Evolutionary conservation across 2,888 invertebrate genomes (phyloP).

Genomic region (Platycnemis pennipes): DNA sequence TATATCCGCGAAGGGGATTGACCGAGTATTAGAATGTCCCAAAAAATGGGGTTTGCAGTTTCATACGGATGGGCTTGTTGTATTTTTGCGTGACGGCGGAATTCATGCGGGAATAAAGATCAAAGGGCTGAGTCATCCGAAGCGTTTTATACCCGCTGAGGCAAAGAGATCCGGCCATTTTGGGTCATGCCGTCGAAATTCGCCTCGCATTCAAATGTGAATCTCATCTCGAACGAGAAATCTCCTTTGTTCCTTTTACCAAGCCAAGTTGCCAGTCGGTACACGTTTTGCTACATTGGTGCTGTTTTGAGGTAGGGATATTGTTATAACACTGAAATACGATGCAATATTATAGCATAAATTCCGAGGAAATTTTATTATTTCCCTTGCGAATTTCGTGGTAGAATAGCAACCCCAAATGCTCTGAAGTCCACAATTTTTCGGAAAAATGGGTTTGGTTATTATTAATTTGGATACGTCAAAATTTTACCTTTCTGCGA

Average conservation of each 20-base stretch:
- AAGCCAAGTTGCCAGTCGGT: no score
- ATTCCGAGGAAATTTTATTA: no score
- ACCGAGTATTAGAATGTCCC: neutral
- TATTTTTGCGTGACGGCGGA: neutral
- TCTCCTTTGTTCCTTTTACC: neutral
- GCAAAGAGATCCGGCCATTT: neutral
- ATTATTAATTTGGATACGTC: no score
- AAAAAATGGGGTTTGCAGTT: neutral
- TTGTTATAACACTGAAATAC: neutral
- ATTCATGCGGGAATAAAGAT: neutral
- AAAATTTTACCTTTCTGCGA: no score
- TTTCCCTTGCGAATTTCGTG: no score
- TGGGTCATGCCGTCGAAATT: neutral
- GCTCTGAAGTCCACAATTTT: no score
- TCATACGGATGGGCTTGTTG: neutral
- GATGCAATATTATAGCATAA: neutral
- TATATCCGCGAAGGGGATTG: neutral
- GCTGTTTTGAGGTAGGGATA: neutral
- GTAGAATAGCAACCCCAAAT: no score
- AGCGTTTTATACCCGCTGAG: neutral
- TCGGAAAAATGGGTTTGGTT: no score
- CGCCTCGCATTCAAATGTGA: neutral
- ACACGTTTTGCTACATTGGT: neutral
- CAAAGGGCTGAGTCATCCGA: neutral
- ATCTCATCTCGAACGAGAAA: neutral